phyloP scores from a whole-genome alignment of 1,140 invertebrate species.

The Diprion similis region DNA sequence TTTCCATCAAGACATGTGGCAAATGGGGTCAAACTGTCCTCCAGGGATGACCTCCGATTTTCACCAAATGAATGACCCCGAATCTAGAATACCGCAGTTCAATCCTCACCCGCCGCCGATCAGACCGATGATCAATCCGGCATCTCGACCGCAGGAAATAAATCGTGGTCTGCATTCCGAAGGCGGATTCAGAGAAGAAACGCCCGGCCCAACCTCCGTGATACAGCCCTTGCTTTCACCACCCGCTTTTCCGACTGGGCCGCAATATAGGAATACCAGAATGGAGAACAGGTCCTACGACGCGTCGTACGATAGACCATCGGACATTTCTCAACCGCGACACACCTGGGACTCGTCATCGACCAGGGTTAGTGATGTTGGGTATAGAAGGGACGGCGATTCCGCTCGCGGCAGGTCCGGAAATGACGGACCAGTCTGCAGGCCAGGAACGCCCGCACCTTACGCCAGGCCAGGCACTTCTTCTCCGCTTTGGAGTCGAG shows the following conservation, averaged over 20 bases:
- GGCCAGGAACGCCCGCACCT: slow-evolving; percentile 5
- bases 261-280: slow-evolving; percentile 32
- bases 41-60: slow-evolving; percentile 20
- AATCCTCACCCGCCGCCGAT: slow-evolving; percentile 20
- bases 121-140: slow-evolving; percentile 29
- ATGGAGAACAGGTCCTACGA: slow-evolving; percentile 22
- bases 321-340: neutral
- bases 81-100: slow-evolving; percentile 18
- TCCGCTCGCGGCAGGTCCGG: neutral
- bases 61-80: slow-evolving; percentile 21
- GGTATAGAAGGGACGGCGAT: neutral
- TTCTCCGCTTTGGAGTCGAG: slow-evolving; percentile 21
- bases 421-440: slow-evolving; percentile 30
- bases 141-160: slow-evolving; percentile 27
- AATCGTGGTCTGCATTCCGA: slow-evolving; percentile 24
- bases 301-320: neutral
- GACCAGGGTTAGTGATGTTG: neutral
- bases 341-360: slow-evolving; percentile 23
- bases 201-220: neutral
- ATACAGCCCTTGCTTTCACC: slow-evolving; percentile 29
- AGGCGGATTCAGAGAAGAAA: slow-evolving; percentile 5
- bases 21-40: slow-evolving; percentile 17
- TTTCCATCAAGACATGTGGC: slow-evolving; percentile 31
- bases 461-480: slow-evolving; percentile 32
- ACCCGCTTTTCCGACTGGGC: slow-evolving; percentile 24